These are phyloP conservation scores for Aeoliscus strigatus DNA, from an alignment of 2,797 vertebrate genomes.

Conservation along the genomic window DNA sequence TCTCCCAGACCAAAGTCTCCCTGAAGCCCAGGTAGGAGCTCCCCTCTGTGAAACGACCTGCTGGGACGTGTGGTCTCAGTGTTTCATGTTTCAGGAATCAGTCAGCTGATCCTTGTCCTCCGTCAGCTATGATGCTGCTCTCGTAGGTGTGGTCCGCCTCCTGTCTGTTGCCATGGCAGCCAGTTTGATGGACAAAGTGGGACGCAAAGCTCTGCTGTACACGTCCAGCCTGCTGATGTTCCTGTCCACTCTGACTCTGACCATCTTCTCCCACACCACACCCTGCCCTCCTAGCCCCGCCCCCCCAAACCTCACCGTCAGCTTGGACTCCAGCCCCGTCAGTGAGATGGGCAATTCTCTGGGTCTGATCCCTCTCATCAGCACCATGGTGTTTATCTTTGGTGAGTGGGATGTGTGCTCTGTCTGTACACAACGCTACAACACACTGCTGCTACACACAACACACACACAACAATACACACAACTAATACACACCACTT, in stretches of 20 bases:
- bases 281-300: slow-evolving; percentile 32
- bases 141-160: slow-evolving; percentile 69
- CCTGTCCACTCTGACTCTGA: slow-evolving; percentile 78
- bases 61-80: no score
- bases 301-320: slow-evolving; percentile 37
- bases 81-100: neutral
- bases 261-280: slow-evolving; percentile 70
- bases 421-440: neutral
- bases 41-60: no score
- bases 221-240: slow-evolving; percentile 82
- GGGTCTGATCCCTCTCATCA: slow-evolving; percentile 81
- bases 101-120: neutral
- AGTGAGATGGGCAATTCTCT: neutral
- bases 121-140: slow-evolving; percentile 60
- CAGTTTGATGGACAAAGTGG: slow-evolving; percentile 73
- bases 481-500: neutral
- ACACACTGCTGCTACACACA: neutral
- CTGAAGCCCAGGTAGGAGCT: slow-evolving; percentile 37
- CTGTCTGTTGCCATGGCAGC: slow-evolving; percentile 68
- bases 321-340: slow-evolving; percentile 16
- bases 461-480: neutral
- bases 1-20: slow-evolving; percentile 52
- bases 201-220: slow-evolving; percentile 74
- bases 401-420: slow-evolving; percentile 66
- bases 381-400: slow-evolving; percentile 87